These are phyloP conservation scores for Cygnus olor DNA, from an alignment of 2,797 vertebrate genomes.

Conservation along the genomic window DNA sequence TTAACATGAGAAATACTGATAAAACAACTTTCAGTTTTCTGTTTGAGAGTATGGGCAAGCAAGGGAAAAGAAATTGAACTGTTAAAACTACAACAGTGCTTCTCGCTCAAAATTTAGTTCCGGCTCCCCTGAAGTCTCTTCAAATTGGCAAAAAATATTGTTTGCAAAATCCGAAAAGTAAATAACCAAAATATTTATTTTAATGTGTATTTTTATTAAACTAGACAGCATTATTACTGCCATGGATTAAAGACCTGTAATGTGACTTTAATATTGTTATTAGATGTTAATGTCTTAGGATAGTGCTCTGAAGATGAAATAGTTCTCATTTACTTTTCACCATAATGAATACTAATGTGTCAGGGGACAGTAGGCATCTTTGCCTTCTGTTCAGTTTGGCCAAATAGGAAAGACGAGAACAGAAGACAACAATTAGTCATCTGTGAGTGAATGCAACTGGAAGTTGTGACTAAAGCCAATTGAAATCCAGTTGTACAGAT, in stretches of 20 bases:
- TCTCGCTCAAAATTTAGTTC: neutral
- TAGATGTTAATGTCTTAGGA: constrained; percentile 62
- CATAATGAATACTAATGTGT: constrained; percentile 64
- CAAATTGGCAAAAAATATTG: neutral
- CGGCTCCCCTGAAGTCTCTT: neutral
- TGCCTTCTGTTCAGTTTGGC: constrained; percentile 52
- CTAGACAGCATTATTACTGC: constrained; percentile 64
- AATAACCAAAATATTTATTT: constrained; percentile 61
- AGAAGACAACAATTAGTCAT: constrained; percentile 8
- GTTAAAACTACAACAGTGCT: neutral
- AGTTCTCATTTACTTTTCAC: constrained; percentile 68
- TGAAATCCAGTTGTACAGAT: neutral
- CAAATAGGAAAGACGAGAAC: constrained; percentile 18
- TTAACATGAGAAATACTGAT: neutral
- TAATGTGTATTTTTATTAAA: constrained; percentile 64
- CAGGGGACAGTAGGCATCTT: constrained; percentile 52
- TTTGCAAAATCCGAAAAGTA: constrained; percentile 25
- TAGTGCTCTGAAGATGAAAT: constrained; percentile 67
- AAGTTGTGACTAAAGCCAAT: constrained; percentile 13
- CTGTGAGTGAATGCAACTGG: neutral
- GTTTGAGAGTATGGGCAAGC: neutral
- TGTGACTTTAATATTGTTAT: constrained; percentile 71
- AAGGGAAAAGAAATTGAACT: neutral
- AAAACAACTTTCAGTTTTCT: neutral
- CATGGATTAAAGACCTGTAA: constrained; percentile 60